phyloP scores from a whole-genome alignment of 1,140 invertebrate species.

The Callitettix versicolor region DNA sequence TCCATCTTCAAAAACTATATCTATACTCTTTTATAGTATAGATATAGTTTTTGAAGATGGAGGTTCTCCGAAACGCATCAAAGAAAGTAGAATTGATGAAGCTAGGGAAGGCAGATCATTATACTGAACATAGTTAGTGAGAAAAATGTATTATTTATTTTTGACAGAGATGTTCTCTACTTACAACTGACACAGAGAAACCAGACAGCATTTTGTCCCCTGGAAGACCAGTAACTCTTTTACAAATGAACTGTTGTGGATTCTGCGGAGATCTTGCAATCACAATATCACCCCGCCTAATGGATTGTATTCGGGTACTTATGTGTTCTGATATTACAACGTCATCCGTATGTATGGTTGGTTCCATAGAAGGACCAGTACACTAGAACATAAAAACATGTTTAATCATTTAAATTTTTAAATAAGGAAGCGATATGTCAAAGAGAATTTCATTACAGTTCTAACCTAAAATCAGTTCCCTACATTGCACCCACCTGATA shows the following conservation, averaged over 20 bases:
- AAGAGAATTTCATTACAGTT: no score
- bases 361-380: slow-evolving; percentile 82
- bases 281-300: slow-evolving; percentile 68
- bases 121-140: no score
- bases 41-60: no score
- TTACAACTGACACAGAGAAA: slow-evolving; percentile 29
- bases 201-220: slow-evolving; percentile 56
- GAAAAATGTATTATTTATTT: no score
- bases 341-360: slow-evolving; percentile 69
- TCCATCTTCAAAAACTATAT: no score
- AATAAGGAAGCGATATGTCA: no score
- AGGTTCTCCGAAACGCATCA: no score
- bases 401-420: slow-evolving; percentile 7
- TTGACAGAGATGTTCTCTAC: slow-evolving; percentile 9
- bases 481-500: no score
- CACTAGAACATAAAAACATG: slow-evolving; percentile 46
- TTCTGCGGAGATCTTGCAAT: slow-evolving; percentile 69
- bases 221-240: slow-evolving; percentile 63
- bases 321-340: slow-evolving; percentile 73
- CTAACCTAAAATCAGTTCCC: no score
- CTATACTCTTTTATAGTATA: no score
- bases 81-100: no score
- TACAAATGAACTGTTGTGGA: slow-evolving; percentile 72
- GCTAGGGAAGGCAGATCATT: no score
- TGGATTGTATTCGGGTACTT: slow-evolving; percentile 45